phyloP scores from a whole-genome alignment of 2,888 invertebrate species.

The Andrena bicolor region DNA sequence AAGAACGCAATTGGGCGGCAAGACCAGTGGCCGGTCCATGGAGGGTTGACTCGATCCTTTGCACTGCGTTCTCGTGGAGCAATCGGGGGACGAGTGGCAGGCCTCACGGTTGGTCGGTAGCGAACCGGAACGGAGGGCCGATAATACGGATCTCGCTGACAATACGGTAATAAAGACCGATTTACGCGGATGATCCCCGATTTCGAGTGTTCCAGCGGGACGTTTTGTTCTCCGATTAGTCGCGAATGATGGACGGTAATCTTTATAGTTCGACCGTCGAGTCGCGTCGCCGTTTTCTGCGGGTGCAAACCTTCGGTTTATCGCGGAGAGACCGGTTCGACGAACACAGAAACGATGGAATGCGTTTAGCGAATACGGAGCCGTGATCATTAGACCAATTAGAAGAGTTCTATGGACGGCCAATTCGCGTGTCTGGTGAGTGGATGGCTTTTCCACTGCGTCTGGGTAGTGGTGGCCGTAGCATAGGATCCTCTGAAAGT shows the following conservation, averaged over 20 bases:
- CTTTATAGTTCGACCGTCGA: not conserved
- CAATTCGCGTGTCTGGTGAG: not conserved
- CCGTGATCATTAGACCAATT: not conserved
- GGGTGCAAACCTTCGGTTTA: not conserved
- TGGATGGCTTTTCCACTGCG: not conserved
- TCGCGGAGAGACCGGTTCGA: slow-evolving; percentile 17
- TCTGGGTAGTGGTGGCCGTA: not conserved
- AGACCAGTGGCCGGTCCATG: not conserved
- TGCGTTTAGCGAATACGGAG: not conserved
- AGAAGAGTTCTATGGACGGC: not conserved
- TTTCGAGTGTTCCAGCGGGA: not conserved
- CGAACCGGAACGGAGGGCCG: not conserved
- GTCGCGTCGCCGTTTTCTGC: not conserved
- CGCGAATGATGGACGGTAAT: not conserved
- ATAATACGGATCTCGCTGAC: not conserved
- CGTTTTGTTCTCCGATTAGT: slow-evolving; percentile 28
- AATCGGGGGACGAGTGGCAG: not conserved
- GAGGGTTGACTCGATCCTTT: not conserved
- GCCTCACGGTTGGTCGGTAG: not conserved
- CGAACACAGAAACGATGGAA: slow-evolving; percentile 4
- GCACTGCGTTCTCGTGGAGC: not conserved
- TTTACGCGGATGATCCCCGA: slow-evolving; percentile 34
- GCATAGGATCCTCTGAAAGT: not conserved
- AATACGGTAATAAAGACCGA: slow-evolving; percentile 1
- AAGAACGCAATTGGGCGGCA: not conserved